phyloP scores from a whole-genome alignment of 2,888 invertebrate genomes.

The Masnerella sp. region DNA sequence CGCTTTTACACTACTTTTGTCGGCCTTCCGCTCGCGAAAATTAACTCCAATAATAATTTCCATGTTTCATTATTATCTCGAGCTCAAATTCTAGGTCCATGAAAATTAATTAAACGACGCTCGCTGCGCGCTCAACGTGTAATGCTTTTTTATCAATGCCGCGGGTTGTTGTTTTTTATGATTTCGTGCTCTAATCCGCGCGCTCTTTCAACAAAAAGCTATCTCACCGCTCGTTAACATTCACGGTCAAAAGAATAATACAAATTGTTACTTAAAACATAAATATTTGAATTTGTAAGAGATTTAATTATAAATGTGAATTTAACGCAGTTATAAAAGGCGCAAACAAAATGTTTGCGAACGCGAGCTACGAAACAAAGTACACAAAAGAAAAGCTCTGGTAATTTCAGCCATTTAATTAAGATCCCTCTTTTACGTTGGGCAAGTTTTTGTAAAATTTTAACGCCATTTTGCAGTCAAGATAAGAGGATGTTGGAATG shows the following conservation, averaged over 20 bases:
- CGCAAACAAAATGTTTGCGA: constrained; percentile 12
- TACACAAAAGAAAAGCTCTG: constrained; percentile 6
- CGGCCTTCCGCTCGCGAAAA: constrained; percentile 20
- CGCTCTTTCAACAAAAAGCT: constrained; percentile 13
- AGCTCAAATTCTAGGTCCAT: constrained; percentile 24
- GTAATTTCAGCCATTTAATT: constrained; percentile 22
- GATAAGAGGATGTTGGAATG: no score
- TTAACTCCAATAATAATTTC: constrained; percentile 35
- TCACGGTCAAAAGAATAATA: constrained; percentile 22
- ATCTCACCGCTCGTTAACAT: constrained; percentile 15
- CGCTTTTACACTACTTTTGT: constrained; percentile 13
- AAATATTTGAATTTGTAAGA: constrained; percentile 12
- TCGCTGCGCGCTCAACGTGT: background rate
- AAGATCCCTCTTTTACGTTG: constrained; percentile 17
- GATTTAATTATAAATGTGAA: constrained; percentile 26
- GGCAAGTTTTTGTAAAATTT: background rate
- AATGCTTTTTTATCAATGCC: constrained; percentile 26
- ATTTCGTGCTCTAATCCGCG: constrained; percentile 18
- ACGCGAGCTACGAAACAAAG: constrained; percentile 7
- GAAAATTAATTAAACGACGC: constrained; percentile 25
- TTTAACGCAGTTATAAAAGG: constrained; percentile 13
- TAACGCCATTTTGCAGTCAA: background rate
- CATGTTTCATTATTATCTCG: constrained; percentile 36
- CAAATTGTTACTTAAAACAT: constrained; percentile 22
- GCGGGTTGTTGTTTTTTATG: constrained; percentile 7